Evolutionary conservation across 2,888 invertebrate species (phyloP).

Genomic region (Pollenia amentaria): DNA sequence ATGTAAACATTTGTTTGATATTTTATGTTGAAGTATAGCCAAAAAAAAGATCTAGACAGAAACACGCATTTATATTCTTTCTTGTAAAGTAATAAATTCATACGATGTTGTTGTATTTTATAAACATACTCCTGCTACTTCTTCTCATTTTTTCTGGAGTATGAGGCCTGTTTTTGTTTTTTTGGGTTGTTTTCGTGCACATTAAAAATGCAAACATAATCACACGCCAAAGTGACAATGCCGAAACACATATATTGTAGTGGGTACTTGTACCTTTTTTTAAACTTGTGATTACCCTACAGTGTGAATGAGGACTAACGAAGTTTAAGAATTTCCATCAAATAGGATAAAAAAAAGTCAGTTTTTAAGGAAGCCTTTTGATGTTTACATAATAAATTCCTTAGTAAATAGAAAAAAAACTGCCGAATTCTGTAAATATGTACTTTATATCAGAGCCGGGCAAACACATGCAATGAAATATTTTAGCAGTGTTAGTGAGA

Average conservation of each 20-base stretch:
- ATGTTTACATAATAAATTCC: no score
- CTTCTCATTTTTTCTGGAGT: not conserved
- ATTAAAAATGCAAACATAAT: slow-evolving; percentile 73
- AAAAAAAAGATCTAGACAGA: not conserved
- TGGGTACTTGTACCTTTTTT: slow-evolving; percentile 73
- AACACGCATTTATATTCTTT: slow-evolving; percentile 7
- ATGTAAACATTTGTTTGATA: slow-evolving; percentile 58
- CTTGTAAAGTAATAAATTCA: slow-evolving; percentile 25
- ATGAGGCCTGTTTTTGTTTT: slow-evolving; percentile 32
- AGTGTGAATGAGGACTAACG: not conserved
- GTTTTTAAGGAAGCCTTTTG: no score
- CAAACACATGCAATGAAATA: no score
- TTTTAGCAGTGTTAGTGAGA: no score
- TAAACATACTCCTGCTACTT: not conserved
- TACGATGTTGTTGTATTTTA: slow-evolving; percentile 27
- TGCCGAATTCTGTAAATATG: no score
- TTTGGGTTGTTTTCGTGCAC: slow-evolving; percentile 18
- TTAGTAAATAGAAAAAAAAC: no score
- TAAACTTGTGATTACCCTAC: slow-evolving; percentile 22
- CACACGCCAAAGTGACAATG: slow-evolving; percentile 73
- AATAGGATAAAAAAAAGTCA: no score
- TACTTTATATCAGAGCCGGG: no score
- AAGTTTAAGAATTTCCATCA: no score
- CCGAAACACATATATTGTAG: slow-evolving; percentile 78
- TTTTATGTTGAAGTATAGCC: slow-evolving; percentile 59